A percentile compares a stretch with the other conserved stretches of the same genome.
These are phyloP conservation scores for Sebastes hubbsi DNA, from an alignment of 2,797 vertebrate genomes.

Conservation along the genomic window DNA sequence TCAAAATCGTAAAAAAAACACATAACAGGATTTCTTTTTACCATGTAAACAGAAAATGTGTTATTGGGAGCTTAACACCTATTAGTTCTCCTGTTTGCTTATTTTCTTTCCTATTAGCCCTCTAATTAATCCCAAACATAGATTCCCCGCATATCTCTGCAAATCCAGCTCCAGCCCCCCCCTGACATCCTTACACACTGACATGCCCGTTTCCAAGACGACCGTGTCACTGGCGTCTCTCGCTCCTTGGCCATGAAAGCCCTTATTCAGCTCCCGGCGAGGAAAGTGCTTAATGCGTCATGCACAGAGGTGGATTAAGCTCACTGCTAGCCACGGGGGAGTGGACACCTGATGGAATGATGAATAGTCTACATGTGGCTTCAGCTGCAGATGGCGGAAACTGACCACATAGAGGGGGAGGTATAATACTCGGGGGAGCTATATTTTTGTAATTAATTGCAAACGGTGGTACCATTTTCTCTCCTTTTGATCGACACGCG, in stretches of 20 bases:
- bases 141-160: background rate
- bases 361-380: background rate
- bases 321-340: background rate
- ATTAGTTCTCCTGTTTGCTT: background rate
- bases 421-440: background rate
- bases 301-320: slow-evolving; percentile 32
- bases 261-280: slow-evolving; percentile 32
- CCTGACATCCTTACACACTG: background rate
- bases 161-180: slow-evolving; percentile 3
- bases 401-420: background rate
- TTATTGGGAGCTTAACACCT: background rate
- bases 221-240: slow-evolving; percentile 1
- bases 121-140: slow-evolving; percentile 36
- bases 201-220: slow-evolving; percentile 42
- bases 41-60: background rate
- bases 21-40: too few species aligned
- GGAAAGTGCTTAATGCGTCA: slow-evolving; percentile 28
- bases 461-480: background rate
- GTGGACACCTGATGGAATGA: slow-evolving; percentile 18
- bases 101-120: background rate
- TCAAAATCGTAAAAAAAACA: too few species aligned
- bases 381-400: background rate
- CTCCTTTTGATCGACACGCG: background rate
- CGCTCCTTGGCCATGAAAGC: slow-evolving; percentile 32
- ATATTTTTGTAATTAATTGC: background rate